Percentiles rank a stretch among this genome's conserved stretches.
Evolutionary conservation across 1,140 invertebrate species (phyloP).

Genomic region (Medauroidea extradentata): DNA sequence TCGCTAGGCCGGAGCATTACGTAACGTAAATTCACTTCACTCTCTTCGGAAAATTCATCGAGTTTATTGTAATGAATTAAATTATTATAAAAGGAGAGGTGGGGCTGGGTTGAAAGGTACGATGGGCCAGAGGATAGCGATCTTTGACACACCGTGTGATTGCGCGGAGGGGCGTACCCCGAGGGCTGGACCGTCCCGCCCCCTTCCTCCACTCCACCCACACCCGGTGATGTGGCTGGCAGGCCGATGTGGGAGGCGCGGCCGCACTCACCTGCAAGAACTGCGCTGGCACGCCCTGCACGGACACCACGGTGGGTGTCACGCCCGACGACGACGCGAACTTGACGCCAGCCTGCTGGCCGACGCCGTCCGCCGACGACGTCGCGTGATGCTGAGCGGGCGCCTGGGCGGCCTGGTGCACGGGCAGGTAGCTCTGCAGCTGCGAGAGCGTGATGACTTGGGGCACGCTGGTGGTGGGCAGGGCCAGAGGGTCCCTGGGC

Average conservation of each 20-base stretch:
- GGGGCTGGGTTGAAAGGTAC: too few species aligned
- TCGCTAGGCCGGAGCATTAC: too few species aligned
- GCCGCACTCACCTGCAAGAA: slow-evolving; percentile 45
- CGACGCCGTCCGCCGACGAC: slow-evolving; percentile 6
- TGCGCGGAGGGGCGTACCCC: not conserved
- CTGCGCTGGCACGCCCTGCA: slow-evolving; percentile 52
- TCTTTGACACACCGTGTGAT: too few species aligned
- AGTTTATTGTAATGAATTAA: too few species aligned
- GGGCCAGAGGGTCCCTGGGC: slow-evolving; percentile 1
- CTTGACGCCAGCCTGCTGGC: slow-evolving; percentile 18
- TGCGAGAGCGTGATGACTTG: slow-evolving; percentile 49
- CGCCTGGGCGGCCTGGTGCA: slow-evolving; percentile 21
- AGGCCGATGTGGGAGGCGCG: not conserved
- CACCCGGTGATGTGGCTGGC: too few species aligned
- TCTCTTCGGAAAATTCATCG: too few species aligned
- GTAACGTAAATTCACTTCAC: too few species aligned
- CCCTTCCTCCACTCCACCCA: not conserved
- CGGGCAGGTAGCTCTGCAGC: slow-evolving; percentile 49
- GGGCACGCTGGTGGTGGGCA: slow-evolving; percentile 17
- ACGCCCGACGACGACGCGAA: slow-evolving; percentile 22
- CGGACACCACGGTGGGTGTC: slow-evolving; percentile 42
- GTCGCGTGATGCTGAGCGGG: slow-evolving; percentile 14
- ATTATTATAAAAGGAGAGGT: too few species aligned
- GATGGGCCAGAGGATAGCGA: too few species aligned
- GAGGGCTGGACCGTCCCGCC: not conserved